A percentile compares a stretch with the other conserved stretches of the same genome.
Evolutionary conservation across 2,113 vertebrate species (phyloP).

Genomic region (Mugil cephalus): DNA sequence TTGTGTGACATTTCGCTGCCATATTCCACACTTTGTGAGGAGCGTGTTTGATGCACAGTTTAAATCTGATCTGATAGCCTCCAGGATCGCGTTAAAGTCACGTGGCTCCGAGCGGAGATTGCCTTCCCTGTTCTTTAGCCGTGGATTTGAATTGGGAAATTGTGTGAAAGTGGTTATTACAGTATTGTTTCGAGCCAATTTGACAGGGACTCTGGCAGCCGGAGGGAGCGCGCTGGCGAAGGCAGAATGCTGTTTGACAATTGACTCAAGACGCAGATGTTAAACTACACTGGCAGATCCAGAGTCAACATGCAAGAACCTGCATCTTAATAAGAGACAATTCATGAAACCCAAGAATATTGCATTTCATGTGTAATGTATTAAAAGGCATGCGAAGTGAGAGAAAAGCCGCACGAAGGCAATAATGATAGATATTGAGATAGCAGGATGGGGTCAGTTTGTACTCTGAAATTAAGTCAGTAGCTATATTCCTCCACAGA

Average conservation of each 20-base stretch:
- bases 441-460: constrained; percentile 27
- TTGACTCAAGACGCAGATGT: constrained; percentile 42
- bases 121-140: constrained; percentile 31
- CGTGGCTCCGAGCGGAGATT: constrained; percentile 11
- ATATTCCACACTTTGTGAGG: neutral
- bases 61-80: constrained; percentile 31
- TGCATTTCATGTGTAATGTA: constrained; percentile 2
- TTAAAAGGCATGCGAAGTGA: constrained; percentile 11
- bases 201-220: constrained; percentile 50
- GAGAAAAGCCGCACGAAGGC: constrained; percentile 24
- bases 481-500: constrained; percentile 40
- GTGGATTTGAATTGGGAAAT: constrained; percentile 47
- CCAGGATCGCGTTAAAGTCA: constrained; percentile 18
- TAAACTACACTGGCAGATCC: constrained; percentile 44
- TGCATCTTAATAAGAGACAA: constrained; percentile 1
- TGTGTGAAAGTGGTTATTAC: constrained; percentile 53
- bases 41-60: constrained; percentile 9
- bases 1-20: constrained; percentile 1
- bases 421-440: constrained; percentile 23
- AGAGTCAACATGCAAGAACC: constrained; percentile 9
- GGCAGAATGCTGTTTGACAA: constrained; percentile 43
- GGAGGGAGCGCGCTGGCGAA: constrained; percentile 27
- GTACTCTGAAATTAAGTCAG: constrained; percentile 52
- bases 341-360: constrained; percentile 24
- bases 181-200: constrained; percentile 54